A percentile compares a stretch with the other conserved stretches of the same genome.
Conservation (phyloP, 2,113 vertebrate genomes). For the Ceyx margarethae region DNA sequence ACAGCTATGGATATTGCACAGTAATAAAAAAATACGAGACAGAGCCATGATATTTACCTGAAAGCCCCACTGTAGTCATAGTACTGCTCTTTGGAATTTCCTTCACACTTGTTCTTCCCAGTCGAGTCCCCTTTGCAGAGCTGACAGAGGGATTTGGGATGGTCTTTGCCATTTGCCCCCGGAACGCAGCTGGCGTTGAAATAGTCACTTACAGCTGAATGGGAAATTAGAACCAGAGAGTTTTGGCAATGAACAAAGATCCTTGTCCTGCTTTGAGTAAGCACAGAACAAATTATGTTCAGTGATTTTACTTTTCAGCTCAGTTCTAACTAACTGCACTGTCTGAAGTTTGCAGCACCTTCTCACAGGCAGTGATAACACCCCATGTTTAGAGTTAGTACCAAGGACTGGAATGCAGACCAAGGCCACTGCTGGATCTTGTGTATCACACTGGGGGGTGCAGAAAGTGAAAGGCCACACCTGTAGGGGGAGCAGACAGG, state of each 20-base stretch:
- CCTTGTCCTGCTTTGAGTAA: too few relatives aligned
- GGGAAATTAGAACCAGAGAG: not conserved
- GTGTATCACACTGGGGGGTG: too few relatives aligned
- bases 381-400: too few relatives aligned
- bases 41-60: slow-evolving; percentile 76
- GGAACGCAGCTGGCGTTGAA: slow-evolving; percentile 91
- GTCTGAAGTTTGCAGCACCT: too few relatives aligned
- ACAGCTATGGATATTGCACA: not conserved
- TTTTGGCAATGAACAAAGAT: not conserved
- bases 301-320: too few relatives aligned
- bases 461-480: too few relatives aligned
- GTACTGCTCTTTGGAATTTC: slow-evolving; percentile 78
- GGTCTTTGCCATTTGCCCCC: slow-evolving; percentile 72
- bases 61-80: slow-evolving; percentile 89
- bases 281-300: too few relatives aligned
- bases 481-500: too few relatives aligned
- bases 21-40: not conserved
- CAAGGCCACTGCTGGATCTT: too few relatives aligned
- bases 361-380: too few relatives aligned
- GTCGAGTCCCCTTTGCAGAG: slow-evolving; percentile 79
- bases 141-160: slow-evolving; percentile 80
- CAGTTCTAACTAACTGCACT: too few relatives aligned
- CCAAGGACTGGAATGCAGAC: too few relatives aligned
- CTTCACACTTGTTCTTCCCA: slow-evolving; percentile 75
- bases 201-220: slow-evolving; percentile 85